Evolutionary conservation across 2,113 vertebrate genomes (phyloP).

Genomic region (Psilopogon haemacephalus): DNA sequence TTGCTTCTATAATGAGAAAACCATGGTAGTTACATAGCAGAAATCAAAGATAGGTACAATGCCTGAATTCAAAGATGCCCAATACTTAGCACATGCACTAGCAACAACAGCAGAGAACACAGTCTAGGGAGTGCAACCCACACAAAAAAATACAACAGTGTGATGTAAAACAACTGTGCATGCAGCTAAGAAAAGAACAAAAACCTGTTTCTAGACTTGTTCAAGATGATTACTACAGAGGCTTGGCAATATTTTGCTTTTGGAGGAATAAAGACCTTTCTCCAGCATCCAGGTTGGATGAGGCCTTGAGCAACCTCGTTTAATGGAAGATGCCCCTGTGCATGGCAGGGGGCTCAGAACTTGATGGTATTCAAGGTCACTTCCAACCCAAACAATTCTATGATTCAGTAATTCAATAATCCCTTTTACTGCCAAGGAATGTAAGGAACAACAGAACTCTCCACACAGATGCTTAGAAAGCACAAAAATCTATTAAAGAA

Average conservation of each 20-base stretch:
- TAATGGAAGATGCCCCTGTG: too few species aligned
- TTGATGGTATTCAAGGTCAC: too few species aligned
- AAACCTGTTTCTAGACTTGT: fast-evolving
- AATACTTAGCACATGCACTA: not conserved
- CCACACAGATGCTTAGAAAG: not conserved
- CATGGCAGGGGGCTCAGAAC: too few species aligned
- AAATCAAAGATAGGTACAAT: not conserved
- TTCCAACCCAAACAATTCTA: too few species aligned
- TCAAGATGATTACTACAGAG: not conserved
- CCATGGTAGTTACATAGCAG: not conserved
- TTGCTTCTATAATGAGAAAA: not conserved
- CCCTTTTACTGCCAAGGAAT: not conserved
- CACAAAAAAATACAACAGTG: fast-evolving
- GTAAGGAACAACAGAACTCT: not conserved
- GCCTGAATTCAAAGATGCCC: not conserved
- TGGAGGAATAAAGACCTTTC: not conserved
- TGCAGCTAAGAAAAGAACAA: not conserved
- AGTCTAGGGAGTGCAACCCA: not conserved
- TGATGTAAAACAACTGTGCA: fast-evolving
- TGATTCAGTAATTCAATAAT: too few species aligned
- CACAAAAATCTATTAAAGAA: not conserved
- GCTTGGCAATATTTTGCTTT: not conserved
- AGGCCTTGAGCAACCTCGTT: too few species aligned
- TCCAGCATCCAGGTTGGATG: not conserved
- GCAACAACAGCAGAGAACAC: not conserved